Evolutionary conservation across 2,888 invertebrate genomes (phyloP), one percentile per base, ranked within the genome.

Genomic region (Aporophyla lueneburgensis): DNA sequence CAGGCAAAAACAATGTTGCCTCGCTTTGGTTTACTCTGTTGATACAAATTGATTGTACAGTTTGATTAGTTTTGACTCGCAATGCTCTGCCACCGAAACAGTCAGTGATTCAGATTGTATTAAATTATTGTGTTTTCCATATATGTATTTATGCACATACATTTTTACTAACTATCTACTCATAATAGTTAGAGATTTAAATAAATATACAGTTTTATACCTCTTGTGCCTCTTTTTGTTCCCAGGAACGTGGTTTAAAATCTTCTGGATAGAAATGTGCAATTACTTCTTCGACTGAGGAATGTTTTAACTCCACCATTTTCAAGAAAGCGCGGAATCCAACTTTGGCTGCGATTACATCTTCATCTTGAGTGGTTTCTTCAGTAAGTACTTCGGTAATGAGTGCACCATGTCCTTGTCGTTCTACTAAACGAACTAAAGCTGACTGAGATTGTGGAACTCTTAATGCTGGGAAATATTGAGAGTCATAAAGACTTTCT

Each of bases 271-370:
- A 97, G 91, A 99, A 98, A 89, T 98, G 97, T 5, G 98, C 97
- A 85, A 99, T 98, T 40, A 98, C 98, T 94, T 98, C 98, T 93
- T 99, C 98, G 40, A 99, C 98, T 1, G 98, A 98, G 70, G 98
- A 97, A 90, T 98, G 98, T 89, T 98, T 97, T 76, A 98, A 96
- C 91, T 98, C 98, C 14, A 99, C 97, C 98, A 99, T 98, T 90
- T 97, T 97, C 96, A 99, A 98, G 93, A 99, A 98, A 10, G 99
- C 98, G 85, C 98, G 97, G 94, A 99, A 98, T 19, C 98, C 98
- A 70, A 98, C 98, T 71, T 98, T 98, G 0, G 98, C 98, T 6
- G 98, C 98, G 40, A 98, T 97, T 40, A 97, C 95, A 74, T 97
- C 97, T 92, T 98, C 98, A 91, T 98, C 98, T 71, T 98, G 97